Percentiles rank a stretch among this genome's conserved stretches.
These are phyloP conservation scores for Mus musculus DNA, from an alignment of 2,113 vertebrate species.

Conservation along the genomic window GRCm39 chrX:40641501-40642000, in stretches of 20 bases:
- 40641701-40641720: neutral
- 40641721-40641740: neutral
- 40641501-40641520: neutral
- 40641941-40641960: slow-evolving; percentile 22
- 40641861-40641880: neutral
- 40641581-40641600: neutral
- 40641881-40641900: neutral
- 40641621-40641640: neutral
- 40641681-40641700: neutral
- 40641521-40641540: neutral
- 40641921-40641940: neutral
- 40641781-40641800: neutral
- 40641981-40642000: slow-evolving; percentile 5
- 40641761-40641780: neutral
- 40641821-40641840: neutral
- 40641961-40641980: slow-evolving; percentile 14
- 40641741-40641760: neutral
- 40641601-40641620: neutral
- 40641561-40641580: neutral
- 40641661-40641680: slow-evolving; percentile 39
- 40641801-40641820: neutral
- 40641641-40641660: slow-evolving; percentile 8
- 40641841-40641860: neutral
- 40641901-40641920: neutral
- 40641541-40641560: slow-evolving; percentile 15